A percentile compares a stretch with the other conserved stretches of the same genome.
phyloP scores from a whole-genome alignment of 2,888 invertebrate species.

The Cheilosia urbana region DNA sequence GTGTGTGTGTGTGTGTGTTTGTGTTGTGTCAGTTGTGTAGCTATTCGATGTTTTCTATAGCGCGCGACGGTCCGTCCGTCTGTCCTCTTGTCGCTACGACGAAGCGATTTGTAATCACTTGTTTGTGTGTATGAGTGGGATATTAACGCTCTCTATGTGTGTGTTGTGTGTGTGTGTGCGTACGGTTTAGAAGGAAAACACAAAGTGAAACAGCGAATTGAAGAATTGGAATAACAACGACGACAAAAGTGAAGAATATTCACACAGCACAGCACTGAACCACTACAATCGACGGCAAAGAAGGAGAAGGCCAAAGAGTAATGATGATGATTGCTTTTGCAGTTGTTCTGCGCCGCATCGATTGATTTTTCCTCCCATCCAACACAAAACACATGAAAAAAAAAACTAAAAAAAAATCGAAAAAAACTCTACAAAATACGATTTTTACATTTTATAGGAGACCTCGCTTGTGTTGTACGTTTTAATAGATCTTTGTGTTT shows the following conservation, averaged over 20 bases:
- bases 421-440: conserved; percentile 36
- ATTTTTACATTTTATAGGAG: conserved; percentile 33
- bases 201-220: conserved; percentile 46
- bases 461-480: conserved; percentile 7
- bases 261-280: conserved; percentile 18
- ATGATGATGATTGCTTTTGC: conserved; percentile 76
- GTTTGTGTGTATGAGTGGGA: conserved; percentile 23
- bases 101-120: conserved; percentile 48
- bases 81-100: conserved; percentile 30
- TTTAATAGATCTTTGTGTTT: conserved; percentile 7
- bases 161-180: conserved; percentile 9
- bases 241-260: conserved; percentile 17
- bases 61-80: conserved; percentile 23
- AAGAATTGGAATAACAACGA: conserved; percentile 49
- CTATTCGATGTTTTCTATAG: conserved; percentile 1
- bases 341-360: conserved; percentile 77
- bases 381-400: conserved; percentile 37
- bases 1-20: conserved; percentile 21
- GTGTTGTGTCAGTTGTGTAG: conserved; percentile 7
- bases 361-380: conserved; percentile 75
- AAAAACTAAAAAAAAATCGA: conserved; percentile 30
- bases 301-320: conserved; percentile 69
- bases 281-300: conserved; percentile 39
- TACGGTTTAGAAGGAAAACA: conserved; percentile 47
- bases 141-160: not conserved